Evolutionary conservation across 1,140 invertebrate genomes (phyloP).

Genomic region (Scaptomyza montana): DNA sequence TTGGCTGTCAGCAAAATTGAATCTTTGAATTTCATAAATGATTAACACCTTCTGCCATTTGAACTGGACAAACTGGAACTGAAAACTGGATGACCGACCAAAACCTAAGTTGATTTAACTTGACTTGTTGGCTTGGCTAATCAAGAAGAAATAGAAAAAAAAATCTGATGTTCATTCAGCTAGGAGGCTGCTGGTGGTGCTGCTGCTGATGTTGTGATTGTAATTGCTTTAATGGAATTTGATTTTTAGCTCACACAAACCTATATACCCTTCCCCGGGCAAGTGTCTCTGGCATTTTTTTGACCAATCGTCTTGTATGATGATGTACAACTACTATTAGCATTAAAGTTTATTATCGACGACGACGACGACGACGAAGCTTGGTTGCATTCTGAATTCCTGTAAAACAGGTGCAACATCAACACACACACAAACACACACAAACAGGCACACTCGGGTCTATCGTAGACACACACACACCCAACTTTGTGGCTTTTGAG

Average conservation of each 20-base stretch:
- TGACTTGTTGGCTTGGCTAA: conserved; percentile 31
- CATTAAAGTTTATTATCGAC: conserved; percentile 83
- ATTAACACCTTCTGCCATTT: conserved; percentile 82
- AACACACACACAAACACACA: conserved; percentile 8
- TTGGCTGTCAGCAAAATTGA: conserved; percentile 64
- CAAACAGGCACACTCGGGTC: conserved; percentile 2
- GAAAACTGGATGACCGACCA: too few species aligned
- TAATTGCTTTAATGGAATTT: conserved; percentile 82
- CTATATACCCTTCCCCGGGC: not conserved
- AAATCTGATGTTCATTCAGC: conserved; percentile 1
- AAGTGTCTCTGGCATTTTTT: conserved; percentile 46
- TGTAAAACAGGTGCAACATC: conserved; percentile 76
- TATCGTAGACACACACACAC: conserved; percentile 13
- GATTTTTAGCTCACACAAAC: conserved; percentile 58
- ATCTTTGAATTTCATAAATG: conserved; percentile 79
- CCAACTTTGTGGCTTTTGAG: conserved; percentile 10
- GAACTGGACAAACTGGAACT: conserved; percentile 76
- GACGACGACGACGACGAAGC: conserved; percentile 33
- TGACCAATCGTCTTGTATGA: conserved; percentile 63
- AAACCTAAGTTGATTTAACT: not conserved
- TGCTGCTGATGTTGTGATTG: conserved; percentile 31
- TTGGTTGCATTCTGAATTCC: conserved; percentile 74
- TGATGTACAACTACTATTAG: conserved; percentile 82
- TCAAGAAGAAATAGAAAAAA: conserved; percentile 50
- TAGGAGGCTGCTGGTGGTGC: not conserved